These are phyloP conservation scores for Pachliopta kotzebuea DNA, from an alignment of 2,888 invertebrate genomes.

Conservation along the genomic window DNA sequence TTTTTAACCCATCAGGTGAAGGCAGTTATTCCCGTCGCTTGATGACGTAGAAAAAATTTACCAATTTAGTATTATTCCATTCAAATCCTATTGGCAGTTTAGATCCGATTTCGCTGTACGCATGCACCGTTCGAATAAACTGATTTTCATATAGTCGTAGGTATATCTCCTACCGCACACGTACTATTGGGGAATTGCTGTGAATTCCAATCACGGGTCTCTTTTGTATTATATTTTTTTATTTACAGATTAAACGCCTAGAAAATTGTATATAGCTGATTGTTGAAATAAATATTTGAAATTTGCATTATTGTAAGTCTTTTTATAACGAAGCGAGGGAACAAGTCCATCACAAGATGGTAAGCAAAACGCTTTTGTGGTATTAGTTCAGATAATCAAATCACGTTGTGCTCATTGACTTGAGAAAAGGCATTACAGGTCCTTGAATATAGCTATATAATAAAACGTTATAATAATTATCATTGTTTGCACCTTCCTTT, in stretches of 20 bases:
- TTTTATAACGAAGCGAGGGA: no score
- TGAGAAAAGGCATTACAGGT: no score
- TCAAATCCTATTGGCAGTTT: constrained; percentile 22
- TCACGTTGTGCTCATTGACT: no score
- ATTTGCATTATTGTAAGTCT: neutral
- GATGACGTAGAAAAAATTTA: neutral
- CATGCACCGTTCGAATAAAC: constrained; percentile 24
- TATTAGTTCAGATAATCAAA: no score
- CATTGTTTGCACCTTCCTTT: no score
- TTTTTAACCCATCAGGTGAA: no score
- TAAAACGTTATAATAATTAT: no score
- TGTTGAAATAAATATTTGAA: neutral
- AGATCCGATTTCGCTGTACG: constrained; percentile 18
- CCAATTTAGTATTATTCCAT: constrained; percentile 2
- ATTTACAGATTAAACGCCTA: constrained; percentile 10
- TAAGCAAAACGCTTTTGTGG: no score
- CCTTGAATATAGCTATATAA: no score
- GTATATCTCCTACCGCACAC: constrained; percentile 24
- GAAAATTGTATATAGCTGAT: neutral
- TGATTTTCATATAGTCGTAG: constrained; percentile 22
- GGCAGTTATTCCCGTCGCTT: neutral
- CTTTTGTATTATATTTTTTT: constrained; percentile 21
- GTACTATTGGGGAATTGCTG: constrained; percentile 23
- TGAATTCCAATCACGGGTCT: constrained; percentile 27
- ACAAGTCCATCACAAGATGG: no score